Conservation (phyloP, 2,888 invertebrate species). For the Aethes cnicana region DNA sequence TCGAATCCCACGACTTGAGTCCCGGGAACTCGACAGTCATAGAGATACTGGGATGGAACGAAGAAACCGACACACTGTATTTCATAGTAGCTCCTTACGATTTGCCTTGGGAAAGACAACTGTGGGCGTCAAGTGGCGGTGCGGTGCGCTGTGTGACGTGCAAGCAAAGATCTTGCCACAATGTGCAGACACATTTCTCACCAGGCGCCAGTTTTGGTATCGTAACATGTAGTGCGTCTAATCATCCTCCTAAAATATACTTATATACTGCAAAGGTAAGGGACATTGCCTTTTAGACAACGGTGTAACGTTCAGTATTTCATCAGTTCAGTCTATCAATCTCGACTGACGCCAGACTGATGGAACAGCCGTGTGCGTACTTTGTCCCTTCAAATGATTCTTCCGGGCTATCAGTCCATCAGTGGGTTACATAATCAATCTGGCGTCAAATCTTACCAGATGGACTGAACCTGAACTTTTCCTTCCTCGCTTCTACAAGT, state of each 20-base stretch:
- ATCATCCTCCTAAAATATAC: constrained; percentile 60
- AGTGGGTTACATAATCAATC: too few relatives aligned
- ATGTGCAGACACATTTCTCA: constrained; percentile 83
- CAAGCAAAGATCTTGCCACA: constrained; percentile 85
- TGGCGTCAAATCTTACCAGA: too few relatives aligned
- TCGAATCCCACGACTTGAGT: constrained; percentile 70
- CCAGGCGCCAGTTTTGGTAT: constrained; percentile 60
- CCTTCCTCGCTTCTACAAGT: neutral
- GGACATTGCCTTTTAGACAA: too few relatives aligned
- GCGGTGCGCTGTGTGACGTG: constrained; percentile 85
- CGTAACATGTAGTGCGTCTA: constrained; percentile 61
- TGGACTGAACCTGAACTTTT: too few relatives aligned
- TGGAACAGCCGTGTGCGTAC: too few relatives aligned
- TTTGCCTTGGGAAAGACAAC: constrained; percentile 86
- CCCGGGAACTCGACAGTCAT: constrained; percentile 83
- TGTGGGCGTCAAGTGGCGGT: constrained; percentile 81
- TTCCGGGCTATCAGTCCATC: too few relatives aligned
- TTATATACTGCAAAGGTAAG: constrained; percentile 76
- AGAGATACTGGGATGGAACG: constrained; percentile 84
- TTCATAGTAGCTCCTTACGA: constrained; percentile 85
- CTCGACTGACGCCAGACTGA: too few relatives aligned
- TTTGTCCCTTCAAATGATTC: too few relatives aligned
- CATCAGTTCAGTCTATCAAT: too few relatives aligned
- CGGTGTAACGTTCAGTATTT: too few relatives aligned
- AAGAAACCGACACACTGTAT: constrained; percentile 82